These are phyloP conservation scores for Eucera pruinosa DNA, from an alignment of 2,888 invertebrate genomes.

Conservation along the genomic window DNA sequence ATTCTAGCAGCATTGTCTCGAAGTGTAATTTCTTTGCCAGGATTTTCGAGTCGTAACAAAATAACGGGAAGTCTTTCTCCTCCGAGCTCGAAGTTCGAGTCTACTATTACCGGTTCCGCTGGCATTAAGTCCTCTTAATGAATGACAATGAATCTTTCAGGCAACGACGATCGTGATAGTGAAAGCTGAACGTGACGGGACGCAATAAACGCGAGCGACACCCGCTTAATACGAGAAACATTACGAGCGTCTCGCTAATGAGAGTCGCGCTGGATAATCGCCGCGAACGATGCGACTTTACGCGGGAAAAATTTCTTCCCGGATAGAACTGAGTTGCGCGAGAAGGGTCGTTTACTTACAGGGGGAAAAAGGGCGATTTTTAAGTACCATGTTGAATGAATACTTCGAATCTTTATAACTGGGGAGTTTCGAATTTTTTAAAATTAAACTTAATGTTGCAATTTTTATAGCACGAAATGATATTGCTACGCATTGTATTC, in stretches of 20 bases:
- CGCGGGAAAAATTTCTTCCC: conserved; percentile 4
- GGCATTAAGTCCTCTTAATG: conserved; percentile 45
- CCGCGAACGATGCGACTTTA: neutral
- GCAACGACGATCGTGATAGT: conserved; percentile 6
- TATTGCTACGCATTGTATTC: too few species aligned
- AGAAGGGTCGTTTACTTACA: too few species aligned
- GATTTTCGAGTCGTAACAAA: conserved; percentile 17
- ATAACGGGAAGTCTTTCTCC: conserved; percentile 3
- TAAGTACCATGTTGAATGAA: neutral
- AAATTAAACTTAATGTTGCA: too few species aligned
- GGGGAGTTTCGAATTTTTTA: too few species aligned
- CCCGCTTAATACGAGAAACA: conserved; percentile 18
- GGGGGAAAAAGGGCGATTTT: too few species aligned
- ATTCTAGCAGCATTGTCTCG: too few species aligned
- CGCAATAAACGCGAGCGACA: conserved; percentile 27
- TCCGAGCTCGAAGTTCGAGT: neutral
- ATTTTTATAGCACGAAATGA: too few species aligned
- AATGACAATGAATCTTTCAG: conserved; percentile 49
- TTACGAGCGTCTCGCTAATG: conserved; percentile 22
- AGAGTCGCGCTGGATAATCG: conserved; percentile 24
- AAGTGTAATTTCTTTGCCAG: neutral
- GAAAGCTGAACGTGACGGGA: conserved; percentile 14
- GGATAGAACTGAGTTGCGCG: neutral
- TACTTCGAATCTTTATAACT: neutral
- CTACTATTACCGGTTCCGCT: conserved; percentile 7